A percentile compares a stretch with the other conserved stretches of the same genome.
These are phyloP conservation scores for Philypnodon macrostomus DNA, from an alignment of 2,797 vertebrate genomes.

Conservation along the genomic window DNA sequence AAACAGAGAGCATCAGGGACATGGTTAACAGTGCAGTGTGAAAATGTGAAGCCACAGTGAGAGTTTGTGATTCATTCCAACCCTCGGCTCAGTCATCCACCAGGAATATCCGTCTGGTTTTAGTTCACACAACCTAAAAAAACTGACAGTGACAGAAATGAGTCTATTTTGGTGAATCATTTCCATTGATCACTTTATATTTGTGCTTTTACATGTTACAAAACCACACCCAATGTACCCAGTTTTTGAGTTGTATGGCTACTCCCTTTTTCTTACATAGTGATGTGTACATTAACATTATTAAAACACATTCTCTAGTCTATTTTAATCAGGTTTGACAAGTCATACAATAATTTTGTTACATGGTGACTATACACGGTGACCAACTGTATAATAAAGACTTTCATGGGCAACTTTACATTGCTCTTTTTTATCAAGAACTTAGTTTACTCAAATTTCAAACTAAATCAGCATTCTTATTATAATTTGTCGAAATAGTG, in stretches of 20 bases:
- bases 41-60: conserved; percentile 51
- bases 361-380: too few relatives aligned
- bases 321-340: conserved; percentile 14
- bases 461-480: conserved; percentile 4
- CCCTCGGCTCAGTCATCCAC: conserved; percentile 50
- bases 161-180: conserved; percentile 48
- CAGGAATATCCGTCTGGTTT: conserved; percentile 49
- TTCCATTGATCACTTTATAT: conserved; percentile 24
- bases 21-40: conserved; percentile 45
- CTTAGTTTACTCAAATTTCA: conserved; percentile 11
- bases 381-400: too few relatives aligned
- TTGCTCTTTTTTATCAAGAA: too few relatives aligned
- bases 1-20: conserved; percentile 28
- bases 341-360: too few relatives aligned
- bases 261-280: conserved; percentile 25
- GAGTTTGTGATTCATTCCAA: conserved; percentile 60
- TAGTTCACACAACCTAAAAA: conserved; percentile 18
- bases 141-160: neutral
- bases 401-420: too few relatives aligned
- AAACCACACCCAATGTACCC: conserved; percentile 47
- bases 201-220: conserved; percentile 50
- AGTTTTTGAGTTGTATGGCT: conserved; percentile 2
- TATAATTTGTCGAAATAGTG: too few relatives aligned
- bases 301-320: conserved; percentile 12
- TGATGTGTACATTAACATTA: conserved; percentile 20